Evolutionary conservation across 2,797 vertebrate species (phyloP).

Genomic region (Anableps anableps): DNA sequence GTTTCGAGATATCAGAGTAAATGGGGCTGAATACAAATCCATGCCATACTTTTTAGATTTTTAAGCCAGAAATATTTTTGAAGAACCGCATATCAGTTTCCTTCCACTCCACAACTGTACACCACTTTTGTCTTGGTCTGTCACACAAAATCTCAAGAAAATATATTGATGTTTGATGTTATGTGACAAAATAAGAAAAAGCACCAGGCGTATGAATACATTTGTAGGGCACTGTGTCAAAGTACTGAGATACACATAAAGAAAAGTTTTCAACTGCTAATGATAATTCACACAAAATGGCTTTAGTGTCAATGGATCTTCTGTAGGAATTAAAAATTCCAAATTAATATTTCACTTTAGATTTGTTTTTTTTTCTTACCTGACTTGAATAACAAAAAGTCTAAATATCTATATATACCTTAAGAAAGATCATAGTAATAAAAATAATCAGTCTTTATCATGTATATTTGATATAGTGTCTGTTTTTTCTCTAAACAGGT

Average conservation of each 20-base stretch:
- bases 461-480: background rate
- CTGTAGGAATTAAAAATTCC: background rate
- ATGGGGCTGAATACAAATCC: background rate
- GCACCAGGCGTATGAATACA: constrained; percentile 2
- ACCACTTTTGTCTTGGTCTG: background rate
- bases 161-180: background rate
- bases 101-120: constrained; percentile 33
- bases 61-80: background rate
- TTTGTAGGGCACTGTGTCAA: constrained; percentile 8
- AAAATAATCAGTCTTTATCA: background rate
- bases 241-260: background rate
- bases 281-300: background rate
- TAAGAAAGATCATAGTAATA: background rate
- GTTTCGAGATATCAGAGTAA: background rate
- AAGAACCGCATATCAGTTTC: background rate
- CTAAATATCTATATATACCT: background rate
- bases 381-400: background rate
- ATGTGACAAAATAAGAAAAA: background rate
- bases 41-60: background rate
- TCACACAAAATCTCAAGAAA: background rate
- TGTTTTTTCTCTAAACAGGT: constrained; percentile 76
- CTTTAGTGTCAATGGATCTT: background rate
- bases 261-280: background rate
- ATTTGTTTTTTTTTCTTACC: background rate
- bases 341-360: background rate